Percentiles rank a stretch among this genome's conserved stretches.
phyloP scores from a whole-genome alignment of 2,113 vertebrate genomes.

The Edolisoma coerulescens region DNA sequence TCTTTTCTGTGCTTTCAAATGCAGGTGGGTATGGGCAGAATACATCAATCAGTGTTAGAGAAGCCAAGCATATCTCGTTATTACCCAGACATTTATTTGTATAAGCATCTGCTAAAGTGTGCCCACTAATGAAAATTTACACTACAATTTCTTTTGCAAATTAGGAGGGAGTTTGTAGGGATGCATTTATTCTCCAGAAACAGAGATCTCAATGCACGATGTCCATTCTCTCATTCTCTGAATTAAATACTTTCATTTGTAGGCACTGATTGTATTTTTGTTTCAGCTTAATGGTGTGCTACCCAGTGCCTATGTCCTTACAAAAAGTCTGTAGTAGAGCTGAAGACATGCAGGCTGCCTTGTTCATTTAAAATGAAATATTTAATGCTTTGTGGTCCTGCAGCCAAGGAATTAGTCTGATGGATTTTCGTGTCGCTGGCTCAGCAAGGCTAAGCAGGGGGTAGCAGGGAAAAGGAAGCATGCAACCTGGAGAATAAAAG shows the following conservation, averaged over 20 bases:
- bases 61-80: background rate
- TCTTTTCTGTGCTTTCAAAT: background rate
- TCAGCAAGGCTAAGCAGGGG: background rate
- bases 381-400: background rate
- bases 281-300: background rate
- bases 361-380: background rate
- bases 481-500: background rate
- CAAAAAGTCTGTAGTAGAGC: background rate
- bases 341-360: background rate
- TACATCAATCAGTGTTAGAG: background rate
- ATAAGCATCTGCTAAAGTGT: background rate
- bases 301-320: background rate
- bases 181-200: background rate
- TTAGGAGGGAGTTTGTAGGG: background rate
- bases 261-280: background rate
- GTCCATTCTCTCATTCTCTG: background rate
- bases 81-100: background rate
- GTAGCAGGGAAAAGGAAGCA: background rate
- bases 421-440: background rate
- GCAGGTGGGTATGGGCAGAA: background rate
- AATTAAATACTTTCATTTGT: background rate
- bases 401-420: background rate
- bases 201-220: background rate
- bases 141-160: background rate
- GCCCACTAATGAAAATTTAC: background rate